Percentiles rank a stretch among this genome's conserved stretches.
Conservation (phyloP, 2,113 vertebrate species). For the Cettia cetti region DNA sequence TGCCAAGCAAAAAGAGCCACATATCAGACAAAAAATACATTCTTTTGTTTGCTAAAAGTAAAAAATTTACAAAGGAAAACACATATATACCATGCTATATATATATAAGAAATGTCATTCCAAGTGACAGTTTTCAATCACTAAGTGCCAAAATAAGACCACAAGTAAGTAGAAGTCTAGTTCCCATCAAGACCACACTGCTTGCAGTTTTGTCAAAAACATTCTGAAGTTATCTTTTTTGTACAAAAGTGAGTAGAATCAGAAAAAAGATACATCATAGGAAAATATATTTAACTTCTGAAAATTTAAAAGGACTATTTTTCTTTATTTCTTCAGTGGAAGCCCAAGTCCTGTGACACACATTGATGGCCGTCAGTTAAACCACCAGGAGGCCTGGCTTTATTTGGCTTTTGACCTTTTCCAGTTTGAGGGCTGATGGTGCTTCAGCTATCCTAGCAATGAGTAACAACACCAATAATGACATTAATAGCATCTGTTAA, state of each 20-base stretch:
- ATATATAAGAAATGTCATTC: background rate
- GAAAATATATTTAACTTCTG: background rate
- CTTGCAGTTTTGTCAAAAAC: background rate
- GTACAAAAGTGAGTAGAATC: background rate
- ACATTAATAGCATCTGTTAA: background rate
- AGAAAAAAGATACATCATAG: background rate
- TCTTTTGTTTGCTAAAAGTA: background rate
- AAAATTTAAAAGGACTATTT: background rate
- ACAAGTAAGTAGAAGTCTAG: background rate
- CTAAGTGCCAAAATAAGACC: background rate
- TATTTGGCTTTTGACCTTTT: background rate
- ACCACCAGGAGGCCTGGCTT: background rate
- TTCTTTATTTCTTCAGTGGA: background rate
- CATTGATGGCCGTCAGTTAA: background rate
- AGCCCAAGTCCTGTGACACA: background rate
- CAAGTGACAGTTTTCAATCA: background rate
- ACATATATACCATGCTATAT: background rate
- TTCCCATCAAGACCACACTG: background rate
- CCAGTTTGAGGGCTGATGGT: background rate
- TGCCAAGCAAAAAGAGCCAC: constrained; percentile 51
- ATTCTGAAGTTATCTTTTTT: background rate
- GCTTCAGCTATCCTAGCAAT: background rate
- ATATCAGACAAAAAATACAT: background rate
- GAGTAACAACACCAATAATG: background rate
- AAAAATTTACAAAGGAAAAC: background rate